Base-by-base conservation (phyloP, 2,888 invertebrate species). In the Mythimna pallens region DNA sequence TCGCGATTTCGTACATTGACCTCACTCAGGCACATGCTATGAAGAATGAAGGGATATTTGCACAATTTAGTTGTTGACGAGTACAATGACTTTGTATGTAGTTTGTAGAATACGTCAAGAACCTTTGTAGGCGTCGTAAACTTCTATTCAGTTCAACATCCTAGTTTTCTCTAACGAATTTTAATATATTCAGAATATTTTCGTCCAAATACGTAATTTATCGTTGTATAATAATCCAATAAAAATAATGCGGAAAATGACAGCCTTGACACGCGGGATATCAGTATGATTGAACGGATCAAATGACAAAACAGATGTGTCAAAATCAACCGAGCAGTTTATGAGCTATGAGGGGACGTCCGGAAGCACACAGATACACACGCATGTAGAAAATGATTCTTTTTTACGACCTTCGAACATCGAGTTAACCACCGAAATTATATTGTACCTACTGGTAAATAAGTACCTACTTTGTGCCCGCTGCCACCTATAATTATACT, bases 1-100 rank as follows among this genome's bases (percentile, higher is more conserved):
- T 75, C 17, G 86, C 83, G 43, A 82, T 89, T 88, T 89, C 83
- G 91, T 78, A 62, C 89, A 72, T 86, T 89, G 89, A 90, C 89
- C 90, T 78, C 76, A 52, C 40, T 36, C 61, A n/a, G 61, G 63
- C 59, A 73, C 68, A 59, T 67, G 63, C 57, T 68, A 47, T 40
- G 47, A 70, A 77, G 66, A 73, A 61, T 61, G 36, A 65, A 81
- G 65, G 81, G 67, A 71, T 68, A 83, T 85, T 79, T 79, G 57
- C 72, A 65, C 50, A 65, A 70, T 71, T 71, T 75, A 69, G 68
- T 72, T 74, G 61, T 74, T 73, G 64, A 58, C 17, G 47, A 34
- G 25, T 17, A 63, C 73, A 67, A 67, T 64, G 55, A 52, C 63
- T 54, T 65, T 52, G 54, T 36, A 6, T 36, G 36, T 14, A 36